phyloP scores from a whole-genome alignment of 2,113 vertebrate genomes.

The Myocastor coypus region DNA sequence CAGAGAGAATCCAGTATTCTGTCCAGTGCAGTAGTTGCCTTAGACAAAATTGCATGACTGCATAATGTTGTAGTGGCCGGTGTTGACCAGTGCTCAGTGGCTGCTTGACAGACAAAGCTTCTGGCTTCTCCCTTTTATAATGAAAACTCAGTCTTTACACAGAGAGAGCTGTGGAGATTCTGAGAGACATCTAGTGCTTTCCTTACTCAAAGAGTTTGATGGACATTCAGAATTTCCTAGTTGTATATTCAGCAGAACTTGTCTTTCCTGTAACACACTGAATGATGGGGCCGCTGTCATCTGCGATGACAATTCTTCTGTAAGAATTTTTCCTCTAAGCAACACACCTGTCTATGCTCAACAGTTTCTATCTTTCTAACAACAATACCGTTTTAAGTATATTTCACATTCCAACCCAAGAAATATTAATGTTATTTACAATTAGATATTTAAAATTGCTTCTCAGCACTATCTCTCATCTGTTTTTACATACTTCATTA shows the following conservation, averaged over 20 bases:
- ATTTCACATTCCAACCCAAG: not conserved
- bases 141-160: not conserved
- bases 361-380: not conserved
- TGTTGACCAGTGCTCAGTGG: not conserved
- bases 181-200: not conserved
- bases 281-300: not conserved
- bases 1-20: not conserved
- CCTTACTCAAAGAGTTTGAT: not conserved
- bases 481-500: not conserved
- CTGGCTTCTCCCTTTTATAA: not conserved
- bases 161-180: not conserved
- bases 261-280: too few relatives aligned
- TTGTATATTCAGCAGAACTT: not conserved
- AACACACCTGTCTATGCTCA: not conserved
- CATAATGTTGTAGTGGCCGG: not conserved
- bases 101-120: not conserved
- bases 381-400: not conserved
- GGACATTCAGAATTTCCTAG: not conserved
- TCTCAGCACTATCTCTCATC: not conserved
- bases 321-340: not conserved
- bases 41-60: not conserved
- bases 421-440: not conserved
- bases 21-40: not conserved
- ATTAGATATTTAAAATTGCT: not conserved
- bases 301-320: not conserved